A percentile compares a stretch with the other conserved stretches of the same genome.
Evolutionary conservation across 1,140 invertebrate species (phyloP).

Genomic region (Lepidurus packardi): DNA sequence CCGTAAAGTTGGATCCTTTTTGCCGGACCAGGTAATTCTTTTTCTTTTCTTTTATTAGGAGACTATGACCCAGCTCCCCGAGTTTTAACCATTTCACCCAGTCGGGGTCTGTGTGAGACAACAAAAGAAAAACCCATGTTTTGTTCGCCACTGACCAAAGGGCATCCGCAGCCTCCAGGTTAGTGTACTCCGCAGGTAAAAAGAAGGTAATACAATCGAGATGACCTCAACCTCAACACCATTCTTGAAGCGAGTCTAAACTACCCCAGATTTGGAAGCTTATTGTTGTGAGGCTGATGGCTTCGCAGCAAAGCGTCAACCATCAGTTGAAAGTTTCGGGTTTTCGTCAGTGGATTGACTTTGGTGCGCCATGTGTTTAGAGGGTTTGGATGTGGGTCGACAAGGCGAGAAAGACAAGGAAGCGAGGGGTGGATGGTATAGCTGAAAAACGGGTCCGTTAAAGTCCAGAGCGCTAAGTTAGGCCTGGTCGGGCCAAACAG

Average conservation of each 20-base stretch:
- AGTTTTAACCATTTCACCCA: constrained; percentile 10
- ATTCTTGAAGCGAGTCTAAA: background rate
- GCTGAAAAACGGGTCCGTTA: background rate
- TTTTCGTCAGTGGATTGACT: background rate
- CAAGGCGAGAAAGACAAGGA: constrained; percentile 5
- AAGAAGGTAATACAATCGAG: constrained; percentile 1
- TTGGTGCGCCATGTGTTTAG: constrained; percentile 1
- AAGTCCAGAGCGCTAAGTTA: background rate
- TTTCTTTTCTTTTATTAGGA: background rate
- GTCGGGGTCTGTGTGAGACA: background rate
- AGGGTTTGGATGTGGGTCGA: background rate
- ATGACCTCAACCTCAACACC: constrained; percentile 9
- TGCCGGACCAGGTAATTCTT: background rate
- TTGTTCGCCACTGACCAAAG: constrained; percentile 9
- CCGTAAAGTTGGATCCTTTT: background rate
- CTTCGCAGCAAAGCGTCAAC: background rate
- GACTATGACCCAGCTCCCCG: background rate
- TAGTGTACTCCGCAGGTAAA: background rate
- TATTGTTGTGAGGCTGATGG: constrained; percentile 8
- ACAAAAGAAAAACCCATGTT: constrained; percentile 14
- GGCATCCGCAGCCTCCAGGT: constrained; percentile 16
- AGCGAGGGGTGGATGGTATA: background rate
- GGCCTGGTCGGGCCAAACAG: background rate
- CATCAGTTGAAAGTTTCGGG: background rate
- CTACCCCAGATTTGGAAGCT: background rate